Conservation (phyloP, 1,140 invertebrate genomes). For the Epicauta chinensis region DNA sequence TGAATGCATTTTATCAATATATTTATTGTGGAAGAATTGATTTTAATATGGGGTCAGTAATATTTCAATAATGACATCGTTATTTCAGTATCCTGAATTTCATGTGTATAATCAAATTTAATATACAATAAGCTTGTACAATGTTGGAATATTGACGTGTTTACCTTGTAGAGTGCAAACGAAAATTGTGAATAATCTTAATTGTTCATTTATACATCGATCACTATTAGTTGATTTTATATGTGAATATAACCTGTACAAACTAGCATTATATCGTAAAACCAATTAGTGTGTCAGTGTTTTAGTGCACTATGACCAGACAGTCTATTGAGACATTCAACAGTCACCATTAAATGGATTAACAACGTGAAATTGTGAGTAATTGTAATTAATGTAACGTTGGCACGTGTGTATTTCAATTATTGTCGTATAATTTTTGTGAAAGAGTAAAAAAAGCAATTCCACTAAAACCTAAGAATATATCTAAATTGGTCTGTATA, state of each 20-base stretch:
- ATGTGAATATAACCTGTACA: background rate
- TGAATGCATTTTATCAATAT: too few relatives aligned
- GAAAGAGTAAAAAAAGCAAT: slow-evolving; percentile 28
- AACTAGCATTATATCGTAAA: background rate
- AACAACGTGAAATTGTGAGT: slow-evolving; percentile 26
- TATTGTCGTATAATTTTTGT: slow-evolving; percentile 21
- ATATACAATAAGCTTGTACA: too few relatives aligned
- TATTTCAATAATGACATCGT: too few relatives aligned
- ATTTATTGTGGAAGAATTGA: too few relatives aligned
- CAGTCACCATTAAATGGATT: slow-evolving; percentile 23
- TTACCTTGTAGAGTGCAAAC: too few relatives aligned
- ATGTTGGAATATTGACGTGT: too few relatives aligned
- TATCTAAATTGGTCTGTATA: slow-evolving; percentile 12
- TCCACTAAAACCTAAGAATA: slow-evolving; percentile 30
- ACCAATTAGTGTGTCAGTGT: slow-evolving; percentile 6
- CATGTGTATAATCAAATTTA: too few relatives aligned
- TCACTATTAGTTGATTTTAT: background rate
- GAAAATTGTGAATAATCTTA: too few relatives aligned
- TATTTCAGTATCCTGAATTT: too few relatives aligned
- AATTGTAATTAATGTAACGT: slow-evolving; percentile 28
- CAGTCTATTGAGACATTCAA: slow-evolving; percentile 13
- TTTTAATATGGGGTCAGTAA: too few relatives aligned
- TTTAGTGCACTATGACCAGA: slow-evolving; percentile 3
- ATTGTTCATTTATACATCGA: background rate
- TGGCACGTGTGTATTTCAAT: slow-evolving; percentile 21